Conservation (phyloP, 2,113 vertebrate genomes). For the Tupaia tana region DNA sequence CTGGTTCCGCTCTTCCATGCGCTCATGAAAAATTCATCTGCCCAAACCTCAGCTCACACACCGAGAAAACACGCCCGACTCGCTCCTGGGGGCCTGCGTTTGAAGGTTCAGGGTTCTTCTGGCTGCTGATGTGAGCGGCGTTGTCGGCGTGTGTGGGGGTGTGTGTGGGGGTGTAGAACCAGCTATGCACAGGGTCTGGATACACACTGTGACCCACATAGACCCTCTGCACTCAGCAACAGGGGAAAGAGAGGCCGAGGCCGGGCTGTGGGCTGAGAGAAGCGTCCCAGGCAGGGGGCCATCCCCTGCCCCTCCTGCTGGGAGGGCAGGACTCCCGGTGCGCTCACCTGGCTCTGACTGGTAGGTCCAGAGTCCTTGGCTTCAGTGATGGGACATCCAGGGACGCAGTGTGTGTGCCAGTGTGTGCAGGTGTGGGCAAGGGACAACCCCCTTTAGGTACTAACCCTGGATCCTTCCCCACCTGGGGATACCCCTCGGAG, state of each 20-base stretch:
- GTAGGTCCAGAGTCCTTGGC: not conserved
- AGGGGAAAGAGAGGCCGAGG: not conserved
- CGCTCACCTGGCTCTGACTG: not conserved
- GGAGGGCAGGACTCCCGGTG: not conserved
- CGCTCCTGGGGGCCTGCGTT: slow-evolving; percentile 48
- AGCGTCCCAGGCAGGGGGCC: not conserved
- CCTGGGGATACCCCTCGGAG: not conserved
- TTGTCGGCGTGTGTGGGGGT: not conserved
- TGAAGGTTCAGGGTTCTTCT: slow-evolving; percentile 65
- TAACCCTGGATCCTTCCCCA: not conserved
- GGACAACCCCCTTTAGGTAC: not conserved
- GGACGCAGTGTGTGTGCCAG: not conserved
- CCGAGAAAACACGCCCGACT: not conserved
- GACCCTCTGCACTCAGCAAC: not conserved
- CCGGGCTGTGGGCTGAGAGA: not conserved
- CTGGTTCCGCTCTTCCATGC: slow-evolving; percentile 41
- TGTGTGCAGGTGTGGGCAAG: rapidly evolving
- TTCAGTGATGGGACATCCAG: not conserved
- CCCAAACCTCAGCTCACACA: slow-evolving; percentile 69
- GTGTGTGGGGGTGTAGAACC: not conserved
- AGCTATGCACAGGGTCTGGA: not conserved
- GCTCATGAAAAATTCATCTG: slow-evolving; percentile 77
- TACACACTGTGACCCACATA: not conserved
- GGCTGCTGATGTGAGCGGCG: not conserved
- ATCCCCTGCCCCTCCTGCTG: not conserved